Percentiles rank a stretch among this genome's conserved stretches.
Conservation (phyloP, 1,140 invertebrate species). For the Protaetia brevitarsis region DNA sequence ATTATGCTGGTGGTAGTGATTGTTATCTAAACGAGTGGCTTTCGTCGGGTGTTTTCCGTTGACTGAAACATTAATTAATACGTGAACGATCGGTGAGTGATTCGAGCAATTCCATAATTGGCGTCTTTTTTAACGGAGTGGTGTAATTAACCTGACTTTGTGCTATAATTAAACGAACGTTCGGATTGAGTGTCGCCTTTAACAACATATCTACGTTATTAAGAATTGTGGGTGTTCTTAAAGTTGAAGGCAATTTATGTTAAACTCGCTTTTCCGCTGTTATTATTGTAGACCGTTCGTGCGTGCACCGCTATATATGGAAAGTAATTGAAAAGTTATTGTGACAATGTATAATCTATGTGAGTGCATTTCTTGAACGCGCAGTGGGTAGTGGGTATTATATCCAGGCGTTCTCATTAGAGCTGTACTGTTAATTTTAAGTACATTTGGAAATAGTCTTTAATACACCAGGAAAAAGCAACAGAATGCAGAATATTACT, state of each 20-base stretch:
- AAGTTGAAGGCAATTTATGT: neutral
- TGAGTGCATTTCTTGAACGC: too few relatives aligned
- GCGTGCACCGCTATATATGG: neutral
- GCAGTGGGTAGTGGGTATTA: too few relatives aligned
- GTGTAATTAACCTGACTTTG: neutral
- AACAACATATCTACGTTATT: neutral
- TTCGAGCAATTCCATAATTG: neutral
- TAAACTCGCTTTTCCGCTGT: neutral
- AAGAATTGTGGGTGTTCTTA: conserved; percentile 1
- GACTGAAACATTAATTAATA: conserved; percentile 11
- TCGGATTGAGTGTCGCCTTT: neutral
- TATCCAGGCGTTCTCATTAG: neutral
- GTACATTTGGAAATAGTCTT: too few relatives aligned
- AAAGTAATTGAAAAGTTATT: neutral
- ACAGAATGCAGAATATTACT: too few relatives aligned
- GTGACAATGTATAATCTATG: neutral
- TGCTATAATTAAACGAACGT: neutral
- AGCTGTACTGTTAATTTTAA: too few relatives aligned
- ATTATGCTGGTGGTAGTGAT: neutral
- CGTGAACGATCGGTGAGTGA: neutral
- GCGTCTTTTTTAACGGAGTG: neutral
- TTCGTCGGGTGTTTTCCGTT: neutral
- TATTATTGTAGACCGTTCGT: neutral
- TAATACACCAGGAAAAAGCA: too few relatives aligned
- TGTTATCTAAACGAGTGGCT: conserved; percentile 7